These are phyloP conservation scores for Rhingia rostrata DNA, from an alignment of 2,888 invertebrate genomes.

Conservation along the genomic window DNA sequence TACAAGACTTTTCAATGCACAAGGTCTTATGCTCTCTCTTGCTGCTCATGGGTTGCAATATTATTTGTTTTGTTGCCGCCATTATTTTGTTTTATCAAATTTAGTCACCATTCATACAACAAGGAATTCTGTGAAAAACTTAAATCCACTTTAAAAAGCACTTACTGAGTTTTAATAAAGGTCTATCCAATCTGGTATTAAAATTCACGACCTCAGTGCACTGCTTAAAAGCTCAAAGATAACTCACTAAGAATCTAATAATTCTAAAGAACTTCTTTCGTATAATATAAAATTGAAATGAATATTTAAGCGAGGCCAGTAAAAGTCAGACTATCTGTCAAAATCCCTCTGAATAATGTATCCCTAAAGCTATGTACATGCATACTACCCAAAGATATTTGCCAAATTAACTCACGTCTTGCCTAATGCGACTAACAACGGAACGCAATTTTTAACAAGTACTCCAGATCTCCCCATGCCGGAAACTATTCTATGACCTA, in stretches of 20 bases:
- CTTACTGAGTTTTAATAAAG: neutral
- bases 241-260: neutral
- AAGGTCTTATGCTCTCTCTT: no score
- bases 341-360: constrained; percentile 36
- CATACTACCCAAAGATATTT: constrained; percentile 6
- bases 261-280: neutral
- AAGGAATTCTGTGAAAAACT: no score
- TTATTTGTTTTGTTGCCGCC: no score
- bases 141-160: no score
- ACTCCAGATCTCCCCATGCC: neutral
- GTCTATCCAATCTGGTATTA: neutral
- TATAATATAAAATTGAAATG: constrained; percentile 4
- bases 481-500: constrained; percentile 4
- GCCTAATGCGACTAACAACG: constrained; percentile 21
- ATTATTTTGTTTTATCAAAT: no score
- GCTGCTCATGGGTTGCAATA: no score
- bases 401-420: constrained; percentile 56
- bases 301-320: constrained; percentile 32
- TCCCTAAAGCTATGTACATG: neutral
- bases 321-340: constrained; percentile 31
- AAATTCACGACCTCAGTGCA: neutral
- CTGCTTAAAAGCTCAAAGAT: neutral
- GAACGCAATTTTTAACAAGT: constrained; percentile 29
- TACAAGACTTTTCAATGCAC: no score
- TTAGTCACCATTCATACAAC: no score